phyloP scores from a whole-genome alignment of 2,888 invertebrate genomes.

The Phaedon cochleariae region DNA sequence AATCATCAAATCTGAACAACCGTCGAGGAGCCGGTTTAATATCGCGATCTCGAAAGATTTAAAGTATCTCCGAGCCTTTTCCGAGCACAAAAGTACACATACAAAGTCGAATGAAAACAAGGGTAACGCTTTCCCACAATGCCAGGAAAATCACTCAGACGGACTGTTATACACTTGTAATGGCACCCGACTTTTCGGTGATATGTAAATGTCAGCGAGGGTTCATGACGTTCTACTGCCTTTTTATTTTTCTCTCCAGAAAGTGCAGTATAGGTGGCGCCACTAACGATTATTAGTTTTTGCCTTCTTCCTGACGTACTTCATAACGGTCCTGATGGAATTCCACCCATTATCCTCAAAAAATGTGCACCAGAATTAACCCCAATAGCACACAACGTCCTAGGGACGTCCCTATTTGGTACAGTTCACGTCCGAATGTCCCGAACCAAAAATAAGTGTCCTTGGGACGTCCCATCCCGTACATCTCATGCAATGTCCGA shows the following conservation, averaged over 20 bases:
- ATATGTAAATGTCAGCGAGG: slow-evolving; percentile 18
- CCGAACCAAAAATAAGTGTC: no score
- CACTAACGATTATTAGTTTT: no score
- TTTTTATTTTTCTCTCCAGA: slow-evolving; percentile 15
- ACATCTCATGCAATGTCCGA: no score
- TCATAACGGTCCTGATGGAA: no score
- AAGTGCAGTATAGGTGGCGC: slow-evolving; percentile 6
- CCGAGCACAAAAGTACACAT: slow-evolving; percentile 10
- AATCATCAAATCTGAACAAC: slow-evolving; percentile 13
- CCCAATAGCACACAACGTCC: no score
- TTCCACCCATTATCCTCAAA: no score
- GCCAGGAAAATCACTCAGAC: slow-evolving; percentile 43
- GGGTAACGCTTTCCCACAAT: slow-evolving; percentile 37
- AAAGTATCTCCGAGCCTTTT: slow-evolving; percentile 18
- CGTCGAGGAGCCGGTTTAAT: slow-evolving; percentile 17
- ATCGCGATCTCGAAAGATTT: slow-evolving; percentile 15
- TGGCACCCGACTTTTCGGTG: slow-evolving; percentile 17
- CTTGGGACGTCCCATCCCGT: no score
- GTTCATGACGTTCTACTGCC: slow-evolving; percentile 16
- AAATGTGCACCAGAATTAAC: no score
- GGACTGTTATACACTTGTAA: slow-evolving; percentile 38
- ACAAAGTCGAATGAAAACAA: slow-evolving; percentile 31
- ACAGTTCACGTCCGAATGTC: no score
- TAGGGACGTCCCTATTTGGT: no score
- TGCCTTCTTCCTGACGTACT: no score